Evolutionary conservation across 2,113 vertebrate species (phyloP).

Genomic region (Corythornis cristatus): DNA sequence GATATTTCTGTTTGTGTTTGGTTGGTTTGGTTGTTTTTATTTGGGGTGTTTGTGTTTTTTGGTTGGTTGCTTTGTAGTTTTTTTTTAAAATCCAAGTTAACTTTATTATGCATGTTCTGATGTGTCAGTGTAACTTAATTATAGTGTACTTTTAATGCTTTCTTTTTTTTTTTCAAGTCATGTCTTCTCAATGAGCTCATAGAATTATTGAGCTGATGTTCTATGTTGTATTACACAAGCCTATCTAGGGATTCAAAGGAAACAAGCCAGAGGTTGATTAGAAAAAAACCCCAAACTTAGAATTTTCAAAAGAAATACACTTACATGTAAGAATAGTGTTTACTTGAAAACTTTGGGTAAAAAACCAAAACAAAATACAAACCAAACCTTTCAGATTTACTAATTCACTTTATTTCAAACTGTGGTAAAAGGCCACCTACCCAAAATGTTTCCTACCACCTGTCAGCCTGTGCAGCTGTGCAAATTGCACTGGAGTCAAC

Average conservation of each 20-base stretch:
- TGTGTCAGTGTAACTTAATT: background rate
- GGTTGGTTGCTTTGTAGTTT: too few species aligned
- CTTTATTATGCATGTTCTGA: background rate
- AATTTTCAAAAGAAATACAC: background rate
- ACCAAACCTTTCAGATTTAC: background rate
- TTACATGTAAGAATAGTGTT: background rate
- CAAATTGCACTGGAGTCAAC: conserved; percentile 40
- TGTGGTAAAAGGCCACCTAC: background rate
- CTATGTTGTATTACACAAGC: background rate
- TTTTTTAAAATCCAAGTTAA: background rate
- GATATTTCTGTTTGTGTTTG: too few species aligned
- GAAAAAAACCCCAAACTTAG: background rate
- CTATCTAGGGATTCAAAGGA: background rate
- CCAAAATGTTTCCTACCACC: conserved; percentile 19
- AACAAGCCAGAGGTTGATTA: background rate
- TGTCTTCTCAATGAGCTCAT: background rate
- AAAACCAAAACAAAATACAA: background rate
- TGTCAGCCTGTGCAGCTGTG: conserved; percentile 27
- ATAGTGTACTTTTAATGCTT: background rate
- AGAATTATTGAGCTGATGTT: background rate
- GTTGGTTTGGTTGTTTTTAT: too few species aligned
- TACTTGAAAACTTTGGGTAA: background rate
- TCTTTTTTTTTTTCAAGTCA: background rate
- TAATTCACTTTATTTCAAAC: background rate
- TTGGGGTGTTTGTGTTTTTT: too few species aligned